phyloP scores from a whole-genome alignment of 2,113 vertebrate genomes.

The Triplophysa dalaica region DNA sequence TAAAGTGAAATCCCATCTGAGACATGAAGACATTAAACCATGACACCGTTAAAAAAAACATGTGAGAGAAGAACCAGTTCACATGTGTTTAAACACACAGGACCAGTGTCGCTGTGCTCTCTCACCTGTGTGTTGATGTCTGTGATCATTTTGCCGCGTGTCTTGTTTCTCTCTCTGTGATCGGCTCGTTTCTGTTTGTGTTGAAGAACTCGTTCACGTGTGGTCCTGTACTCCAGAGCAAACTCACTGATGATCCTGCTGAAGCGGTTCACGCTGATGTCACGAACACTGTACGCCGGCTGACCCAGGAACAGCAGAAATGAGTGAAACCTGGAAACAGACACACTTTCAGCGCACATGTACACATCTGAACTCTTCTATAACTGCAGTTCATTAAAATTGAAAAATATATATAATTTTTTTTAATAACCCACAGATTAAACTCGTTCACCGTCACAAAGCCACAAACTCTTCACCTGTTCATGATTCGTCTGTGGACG shows the following conservation, averaged over 20 bases:
- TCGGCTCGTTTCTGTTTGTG: conserved; percentile 95
- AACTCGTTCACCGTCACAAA: too few species aligned
- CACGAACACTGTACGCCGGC: conserved; percentile 84
- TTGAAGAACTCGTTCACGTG: conserved; percentile 91
- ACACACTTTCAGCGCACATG: not conserved
- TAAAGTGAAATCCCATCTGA: not conserved
- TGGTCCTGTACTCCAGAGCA: conserved; percentile 94
- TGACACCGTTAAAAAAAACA: not conserved
- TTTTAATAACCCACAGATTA: too few species aligned
- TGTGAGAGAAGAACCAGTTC: not conserved
- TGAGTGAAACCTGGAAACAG: conserved; percentile 84
- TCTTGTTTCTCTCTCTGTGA: conserved; percentile 96
- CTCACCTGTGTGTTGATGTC: conserved; percentile 81
- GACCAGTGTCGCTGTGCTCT: not conserved
- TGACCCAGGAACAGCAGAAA: conserved; percentile 94
- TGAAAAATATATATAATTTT: too few species aligned
- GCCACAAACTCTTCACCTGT: conserved; percentile 74
- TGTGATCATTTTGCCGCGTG: conserved; percentile 96
- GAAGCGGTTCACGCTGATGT: conserved; percentile 92
- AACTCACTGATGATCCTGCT: conserved; percentile 94
- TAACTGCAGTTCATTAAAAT: too few species aligned
- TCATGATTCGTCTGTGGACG: conserved; percentile 93
- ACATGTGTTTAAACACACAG: not conserved
- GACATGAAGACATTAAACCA: not conserved
- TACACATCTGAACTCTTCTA: too few species aligned